Evolutionary conservation across 2,113 vertebrate genomes (phyloP).

Genomic region (Mus spicilegus): DNA sequence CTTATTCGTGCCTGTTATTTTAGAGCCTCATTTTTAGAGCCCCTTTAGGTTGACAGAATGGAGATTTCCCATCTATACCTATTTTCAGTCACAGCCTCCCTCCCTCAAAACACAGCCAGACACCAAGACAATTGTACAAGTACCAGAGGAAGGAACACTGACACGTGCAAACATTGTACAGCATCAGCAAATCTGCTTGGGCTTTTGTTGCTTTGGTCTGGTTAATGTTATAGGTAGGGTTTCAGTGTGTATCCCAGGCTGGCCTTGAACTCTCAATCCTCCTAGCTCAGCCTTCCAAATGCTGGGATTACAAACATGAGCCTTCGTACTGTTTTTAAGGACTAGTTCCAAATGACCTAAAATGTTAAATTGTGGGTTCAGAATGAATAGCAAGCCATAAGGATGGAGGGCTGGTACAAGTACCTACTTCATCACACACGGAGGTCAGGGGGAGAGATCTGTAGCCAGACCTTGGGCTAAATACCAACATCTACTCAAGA

Average conservation of each 20-base stretch:
- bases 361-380: neutral
- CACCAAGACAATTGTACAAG: accelerated
- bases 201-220: neutral
- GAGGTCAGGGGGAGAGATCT: neutral
- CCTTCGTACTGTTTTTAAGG: neutral
- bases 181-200: accelerated
- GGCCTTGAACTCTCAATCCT: neutral
- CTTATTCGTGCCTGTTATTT: neutral
- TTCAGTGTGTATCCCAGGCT: neutral
- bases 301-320: neutral
- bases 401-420: neutral
- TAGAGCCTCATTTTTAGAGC: neutral
- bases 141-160: accelerated
- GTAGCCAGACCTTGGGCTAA: neutral
- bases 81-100: neutral
- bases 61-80: accelerated
- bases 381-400: accelerated
- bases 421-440: neutral
- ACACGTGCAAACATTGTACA: accelerated
- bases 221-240: neutral
- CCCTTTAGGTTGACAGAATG: neutral
- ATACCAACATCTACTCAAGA: neutral
- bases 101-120: accelerated
- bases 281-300: neutral
- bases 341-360: no score